These are phyloP conservation scores for Junonia oenone DNA, from an alignment of 2,888 invertebrate species.

Conservation along the genomic window DNA sequence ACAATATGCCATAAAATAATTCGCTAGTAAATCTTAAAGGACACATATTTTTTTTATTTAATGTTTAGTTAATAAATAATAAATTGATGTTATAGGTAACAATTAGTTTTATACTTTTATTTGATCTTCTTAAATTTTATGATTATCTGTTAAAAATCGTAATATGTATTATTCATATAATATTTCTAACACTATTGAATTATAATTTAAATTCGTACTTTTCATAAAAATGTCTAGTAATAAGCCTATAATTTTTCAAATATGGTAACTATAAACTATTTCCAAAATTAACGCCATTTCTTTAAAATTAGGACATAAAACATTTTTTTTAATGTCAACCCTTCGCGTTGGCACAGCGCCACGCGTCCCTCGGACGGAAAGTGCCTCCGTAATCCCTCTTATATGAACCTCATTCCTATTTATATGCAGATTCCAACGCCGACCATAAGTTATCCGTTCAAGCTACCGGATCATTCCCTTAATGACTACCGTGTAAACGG, in stretches of 20 bases:
- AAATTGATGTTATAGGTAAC: too few relatives aligned
- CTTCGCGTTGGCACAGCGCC: conserved; percentile 31
- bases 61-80: not conserved
- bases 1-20: too few relatives aligned
- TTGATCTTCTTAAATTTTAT: too few relatives aligned
- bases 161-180: too few relatives aligned
- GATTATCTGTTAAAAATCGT: too few relatives aligned
- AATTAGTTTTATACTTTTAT: too few relatives aligned
- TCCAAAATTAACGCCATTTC: not conserved
- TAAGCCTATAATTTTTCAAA: not conserved
- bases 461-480: conserved; percentile 68
- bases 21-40: too few relatives aligned
- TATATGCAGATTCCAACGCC: conserved; percentile 76
- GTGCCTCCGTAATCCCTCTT: conserved; percentile 44
- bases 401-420: conserved; percentile 64
- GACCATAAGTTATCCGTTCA: conserved; percentile 75
- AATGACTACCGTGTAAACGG: conserved; percentile 69
- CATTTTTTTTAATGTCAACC: conserved; percentile 13
- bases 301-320: conserved; percentile 6
- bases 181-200: too few relatives aligned
- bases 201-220: too few relatives aligned
- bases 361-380: conserved; percentile 30
- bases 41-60: not conserved
- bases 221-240: not conserved
- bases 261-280: not conserved